Evolutionary conservation across 2,797 vertebrate genomes (phyloP).

Genomic region (Babyrousa celebensis): DNA sequence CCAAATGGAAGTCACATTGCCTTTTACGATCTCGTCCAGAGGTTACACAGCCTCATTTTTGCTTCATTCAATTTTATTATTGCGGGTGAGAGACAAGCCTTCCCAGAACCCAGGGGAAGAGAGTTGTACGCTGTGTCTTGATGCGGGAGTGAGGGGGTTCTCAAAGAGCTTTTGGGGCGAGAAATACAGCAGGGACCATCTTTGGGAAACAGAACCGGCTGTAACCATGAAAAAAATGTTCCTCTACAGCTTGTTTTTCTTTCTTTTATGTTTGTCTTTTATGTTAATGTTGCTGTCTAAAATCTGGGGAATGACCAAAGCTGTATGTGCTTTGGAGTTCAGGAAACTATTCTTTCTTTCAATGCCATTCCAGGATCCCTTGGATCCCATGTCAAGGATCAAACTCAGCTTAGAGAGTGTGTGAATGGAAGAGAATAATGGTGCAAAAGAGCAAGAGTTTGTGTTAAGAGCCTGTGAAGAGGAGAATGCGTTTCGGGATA

Average conservation of each 20-base stretch:
- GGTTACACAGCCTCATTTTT: not conserved
- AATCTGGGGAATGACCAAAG: slow-evolving; percentile 10
- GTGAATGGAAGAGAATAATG: not conserved
- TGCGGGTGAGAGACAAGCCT: not conserved
- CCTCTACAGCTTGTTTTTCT: not conserved
- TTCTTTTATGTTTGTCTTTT: not conserved
- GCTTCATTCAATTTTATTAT: not conserved
- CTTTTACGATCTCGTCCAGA: not conserved
- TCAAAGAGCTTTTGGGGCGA: not conserved
- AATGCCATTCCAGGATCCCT: not conserved
- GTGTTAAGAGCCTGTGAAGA: not conserved
- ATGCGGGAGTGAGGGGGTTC: not conserved
- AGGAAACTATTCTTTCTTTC: not conserved
- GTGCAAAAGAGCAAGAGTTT: not conserved
- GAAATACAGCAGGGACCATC: not conserved
- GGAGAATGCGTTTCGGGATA: not conserved
- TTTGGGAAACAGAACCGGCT: not conserved
- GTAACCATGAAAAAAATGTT: not conserved
- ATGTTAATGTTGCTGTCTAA: not conserved
- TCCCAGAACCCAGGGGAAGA: not conserved
- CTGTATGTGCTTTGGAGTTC: not conserved
- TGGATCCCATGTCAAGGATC: not conserved
- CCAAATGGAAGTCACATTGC: not conserved
- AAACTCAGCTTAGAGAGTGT: not conserved
- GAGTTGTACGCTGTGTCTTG: not conserved